Percentiles rank a stretch among this genome's conserved stretches.
Conservation (phyloP, 2,113 vertebrate species). For the Eleginops maclovinus region DNA sequence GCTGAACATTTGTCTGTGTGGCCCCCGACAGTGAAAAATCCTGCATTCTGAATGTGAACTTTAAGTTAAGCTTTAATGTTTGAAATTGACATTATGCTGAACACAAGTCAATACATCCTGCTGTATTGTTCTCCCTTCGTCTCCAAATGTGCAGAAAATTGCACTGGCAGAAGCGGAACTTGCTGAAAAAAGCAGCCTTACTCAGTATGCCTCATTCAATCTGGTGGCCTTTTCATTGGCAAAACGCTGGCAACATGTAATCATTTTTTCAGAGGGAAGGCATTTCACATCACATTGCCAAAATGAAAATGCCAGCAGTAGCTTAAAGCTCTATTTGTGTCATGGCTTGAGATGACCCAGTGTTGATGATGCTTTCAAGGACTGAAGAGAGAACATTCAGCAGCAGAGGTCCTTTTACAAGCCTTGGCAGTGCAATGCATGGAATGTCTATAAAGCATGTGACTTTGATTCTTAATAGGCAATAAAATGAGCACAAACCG, state of each 20-base stretch:
- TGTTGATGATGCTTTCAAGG: conserved; percentile 70
- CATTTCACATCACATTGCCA: conserved; percentile 63
- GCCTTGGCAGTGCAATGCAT: conserved; percentile 54
- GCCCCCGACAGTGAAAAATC: neutral
- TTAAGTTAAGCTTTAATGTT: conserved; percentile 21
- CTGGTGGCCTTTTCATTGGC: conserved; percentile 76
- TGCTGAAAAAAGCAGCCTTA: conserved; percentile 60
- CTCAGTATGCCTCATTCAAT: conserved; percentile 68
- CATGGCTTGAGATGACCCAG: conserved; percentile 67
- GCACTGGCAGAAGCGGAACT: conserved; percentile 60
- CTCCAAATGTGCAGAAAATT: conserved; percentile 46
- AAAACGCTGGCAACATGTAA: conserved; percentile 71
- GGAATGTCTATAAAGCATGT: conserved; percentile 52
- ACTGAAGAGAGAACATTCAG: conserved; percentile 53
- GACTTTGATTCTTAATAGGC: conserved; percentile 45
- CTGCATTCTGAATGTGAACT: conserved; percentile 8
- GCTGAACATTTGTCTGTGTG: neutral
- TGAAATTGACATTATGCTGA: conserved; percentile 31
- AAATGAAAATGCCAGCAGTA: conserved; percentile 78
- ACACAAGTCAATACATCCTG: conserved; percentile 32
- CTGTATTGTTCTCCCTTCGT: conserved; percentile 12
- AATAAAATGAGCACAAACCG: conserved; percentile 36
- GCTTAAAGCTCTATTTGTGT: conserved; percentile 79
- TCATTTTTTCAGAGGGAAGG: conserved; percentile 63
- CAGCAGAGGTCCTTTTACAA: conserved; percentile 40